Percentiles rank a stretch among this genome's conserved stretches.
These are phyloP conservation scores for Engraulis encrasicolus DNA, from an alignment of 2,113 vertebrate species.

Conservation along the genomic window DNA sequence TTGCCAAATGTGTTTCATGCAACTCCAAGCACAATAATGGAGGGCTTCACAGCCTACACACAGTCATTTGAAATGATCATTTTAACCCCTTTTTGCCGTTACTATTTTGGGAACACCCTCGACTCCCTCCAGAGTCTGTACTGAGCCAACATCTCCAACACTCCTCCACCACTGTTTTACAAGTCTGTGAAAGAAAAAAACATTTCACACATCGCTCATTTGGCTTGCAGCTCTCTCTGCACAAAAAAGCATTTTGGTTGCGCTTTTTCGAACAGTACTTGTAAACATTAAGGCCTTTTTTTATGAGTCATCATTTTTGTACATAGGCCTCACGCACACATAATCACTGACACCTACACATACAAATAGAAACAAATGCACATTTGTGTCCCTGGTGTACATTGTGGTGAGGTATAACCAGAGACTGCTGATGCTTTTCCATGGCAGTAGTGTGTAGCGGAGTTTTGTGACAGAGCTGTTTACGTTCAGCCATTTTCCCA, in stretches of 20 bases:
- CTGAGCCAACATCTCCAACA: background rate
- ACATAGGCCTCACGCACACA: background rate
- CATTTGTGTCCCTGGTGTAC: background rate
- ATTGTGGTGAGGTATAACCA: constrained; percentile 11
- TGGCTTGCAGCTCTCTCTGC: background rate
- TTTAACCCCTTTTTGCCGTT: background rate
- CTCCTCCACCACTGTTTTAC: background rate
- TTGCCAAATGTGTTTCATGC: background rate
- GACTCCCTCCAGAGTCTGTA: constrained; percentile 12
- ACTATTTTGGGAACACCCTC: constrained; percentile 3
- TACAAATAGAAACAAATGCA: background rate
- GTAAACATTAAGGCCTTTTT: background rate
- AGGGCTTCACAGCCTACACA: background rate
- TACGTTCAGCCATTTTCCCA: background rate
- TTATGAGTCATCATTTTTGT: background rate
- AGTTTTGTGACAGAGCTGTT: background rate
- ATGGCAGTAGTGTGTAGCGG: constrained; percentile 24
- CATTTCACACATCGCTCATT: background rate
- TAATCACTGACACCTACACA: background rate
- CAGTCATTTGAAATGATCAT: background rate
- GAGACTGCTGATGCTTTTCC: constrained; percentile 19
- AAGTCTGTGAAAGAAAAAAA: background rate
- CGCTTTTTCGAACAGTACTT: background rate
- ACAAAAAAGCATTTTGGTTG: background rate
- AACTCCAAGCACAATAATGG: constrained; percentile 38